phyloP scores from a whole-genome alignment of 2,797 vertebrate genomes.

The Brachyalestes nurse region DNA sequence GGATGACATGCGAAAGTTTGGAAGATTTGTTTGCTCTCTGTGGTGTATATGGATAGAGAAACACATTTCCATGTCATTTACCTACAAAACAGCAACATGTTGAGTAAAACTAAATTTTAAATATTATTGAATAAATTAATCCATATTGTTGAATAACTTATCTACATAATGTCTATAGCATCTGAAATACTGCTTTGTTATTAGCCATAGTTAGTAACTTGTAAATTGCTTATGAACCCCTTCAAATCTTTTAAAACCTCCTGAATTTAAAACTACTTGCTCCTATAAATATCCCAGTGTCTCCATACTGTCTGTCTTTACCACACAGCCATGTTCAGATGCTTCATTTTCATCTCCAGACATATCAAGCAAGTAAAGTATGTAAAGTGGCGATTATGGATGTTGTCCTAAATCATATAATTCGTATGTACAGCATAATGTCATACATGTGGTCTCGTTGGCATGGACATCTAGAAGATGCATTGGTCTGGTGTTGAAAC shows the following conservation, averaged over 20 bases:
- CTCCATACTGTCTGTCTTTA: too few relatives aligned
- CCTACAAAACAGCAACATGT: neutral
- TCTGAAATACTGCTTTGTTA: too few relatives aligned
- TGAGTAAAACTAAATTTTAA: neutral
- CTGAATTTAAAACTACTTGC: too few relatives aligned
- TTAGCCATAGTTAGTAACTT: too few relatives aligned
- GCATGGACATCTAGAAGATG: neutral
- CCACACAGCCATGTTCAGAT: neutral
- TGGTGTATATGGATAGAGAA: neutral
- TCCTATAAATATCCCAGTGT: too few relatives aligned
- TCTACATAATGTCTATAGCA: too few relatives aligned
- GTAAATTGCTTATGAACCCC: too few relatives aligned
- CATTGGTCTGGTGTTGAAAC: constrained; percentile 5
- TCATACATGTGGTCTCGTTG: constrained; percentile 6
- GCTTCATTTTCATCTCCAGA: neutral
- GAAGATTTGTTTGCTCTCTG: constrained; percentile 16
- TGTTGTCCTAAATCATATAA: neutral
- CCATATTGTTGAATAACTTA: too few relatives aligned
- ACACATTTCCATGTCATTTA: neutral
- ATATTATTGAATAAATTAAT: neutral
- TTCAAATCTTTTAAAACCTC: too few relatives aligned
- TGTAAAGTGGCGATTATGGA: neutral
- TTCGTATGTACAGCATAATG: neutral
- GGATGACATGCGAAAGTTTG: constrained; percentile 56
- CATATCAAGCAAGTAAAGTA: neutral